Base-by-base conservation (phyloP, 2,888 invertebrate genomes). In the Octonoba sinensis region DNA sequence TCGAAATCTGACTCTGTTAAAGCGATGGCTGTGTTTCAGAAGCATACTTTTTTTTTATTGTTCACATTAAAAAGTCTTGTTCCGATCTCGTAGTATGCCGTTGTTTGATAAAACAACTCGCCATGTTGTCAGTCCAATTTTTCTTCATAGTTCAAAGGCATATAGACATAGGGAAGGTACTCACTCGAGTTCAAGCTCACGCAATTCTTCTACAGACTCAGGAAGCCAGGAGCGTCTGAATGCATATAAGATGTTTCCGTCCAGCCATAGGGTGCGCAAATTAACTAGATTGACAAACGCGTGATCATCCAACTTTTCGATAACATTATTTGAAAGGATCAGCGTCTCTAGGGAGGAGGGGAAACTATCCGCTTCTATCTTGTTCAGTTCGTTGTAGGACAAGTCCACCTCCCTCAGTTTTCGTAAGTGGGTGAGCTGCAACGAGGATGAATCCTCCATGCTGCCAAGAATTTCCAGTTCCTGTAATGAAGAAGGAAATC, bases 191-290 rank as follows among this genome's bases (percentile, higher is more conserved):
- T 66, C 51, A 16, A 66, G 16, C 13, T 8, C 3, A 12, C 3
- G 16, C 27, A 66, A 27, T 49, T 15, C n/a, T 2, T 13, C 12
- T 6, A 54, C 66, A 3, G 72, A 54, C 12, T n/a, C 44, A 0
- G 73, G 73, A 18, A 79, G 20, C 69, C 73, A 73, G 27, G 67
- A 64, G 3, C 79, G 44, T 3, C 20, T 56, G 6, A 73, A n/a
- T 18, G 56, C 8, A 4, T 69, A 69, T 12, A 67, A 72, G 16
- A 67, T 22, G 44, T 70, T 74, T 18, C 81, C 81, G 20, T 59
- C 59, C 13, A 81, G 11, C 12, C 36, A 57, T 6, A 81, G 20
- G 1, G 16, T 15, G 2, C 44, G 15, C 15, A 81, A 27, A 27
- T 70, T 74, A 13, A 18, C 13, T 6, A 81, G 4, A n/a, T 64